Base-by-base conservation (phyloP, 92 coral and sea anemone species). In the Pocillopora meandrina region DNA sequence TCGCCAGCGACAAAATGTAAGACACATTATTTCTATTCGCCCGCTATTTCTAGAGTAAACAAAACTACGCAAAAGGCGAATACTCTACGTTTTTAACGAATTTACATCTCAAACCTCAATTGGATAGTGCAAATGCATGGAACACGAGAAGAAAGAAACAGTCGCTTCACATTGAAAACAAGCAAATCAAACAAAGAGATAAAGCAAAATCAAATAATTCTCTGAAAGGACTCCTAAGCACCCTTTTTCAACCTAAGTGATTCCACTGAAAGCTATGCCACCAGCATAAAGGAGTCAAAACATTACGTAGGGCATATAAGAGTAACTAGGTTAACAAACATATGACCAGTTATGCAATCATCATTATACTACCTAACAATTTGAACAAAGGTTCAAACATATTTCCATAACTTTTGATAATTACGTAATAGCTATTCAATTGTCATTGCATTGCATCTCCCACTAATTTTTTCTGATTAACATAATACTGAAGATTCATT, bases 1-100 rank as follows among this genome's bases (percentile, higher is more conserved):
- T 79, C 83, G 83, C 83, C 83, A 52, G 83, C 74, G 83, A 79
- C 74, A 74, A 79, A 79, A 56, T 59, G 9, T 33, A 66, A 64
- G 33, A 55, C 66, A 65, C 79, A 52, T 42, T 42, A 42, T 31
- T 56, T 21, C 23, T 47, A 13, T 78, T 1, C 34, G 10, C 26
- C n/a, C 26, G 26, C 49, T 13, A 14, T 13, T 17, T 11, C 19
- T 7, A 11, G 36, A 26, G 56, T 59, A 55, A 10, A 11, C 33
- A 55, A 57, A 10, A 19, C 52, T 47, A 12, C 19, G 42, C 13
- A 5, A 33, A 19, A 14, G 10, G 11, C 52, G 52, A 26, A 26
- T 26, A 26, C 8, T 42, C 8, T 42, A 42, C 52, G 52, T 42
- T 26, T 0, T 26, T 42, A 42, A 1, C 52, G 8, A 42, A 42